Base-by-base conservation (phyloP, 1,140 invertebrate species). In the Drosophila ironensis region DNA sequence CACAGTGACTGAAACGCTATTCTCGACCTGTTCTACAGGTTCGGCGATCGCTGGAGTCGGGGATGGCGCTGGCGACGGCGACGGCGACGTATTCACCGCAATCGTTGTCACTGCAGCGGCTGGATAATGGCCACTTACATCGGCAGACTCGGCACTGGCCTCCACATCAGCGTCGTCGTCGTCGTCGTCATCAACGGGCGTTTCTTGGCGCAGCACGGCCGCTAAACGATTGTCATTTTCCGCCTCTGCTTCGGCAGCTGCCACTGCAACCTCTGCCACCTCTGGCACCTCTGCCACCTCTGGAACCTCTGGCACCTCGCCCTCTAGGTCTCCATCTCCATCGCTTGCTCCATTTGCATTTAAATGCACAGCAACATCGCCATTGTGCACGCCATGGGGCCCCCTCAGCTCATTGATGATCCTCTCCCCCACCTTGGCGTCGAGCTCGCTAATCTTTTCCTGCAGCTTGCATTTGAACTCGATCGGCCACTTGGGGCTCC, bases 401-500 rank as follows among this genome's bases (percentile, higher is more conserved):
- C 50, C 61, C 41, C 74, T 86, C 11, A 89, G 47, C 57, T 89
- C 88, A 51, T 80, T 69, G 47, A 73, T 72, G 35, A 95, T 92
- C 89, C 95, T 95, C 24, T 92, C 92, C 16, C 92, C 93, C 87
- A 96, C 95, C 57, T 92, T 92, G 11, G 93, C 78, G 90, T 96
- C 95, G 27, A 93, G 92, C 75, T 94, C 94, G 42, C 93, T 92
- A 19, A 96, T 93, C 48, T 93, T 93, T 38, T 92, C 91, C 7
- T 95, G 86, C n/a, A 96, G 91, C 48, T 92, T 92, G 22, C 94
- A 92, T 77, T 93, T 94, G 54, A 97, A 94, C 54, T 94, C 93
- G 37, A 93, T 92, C 33, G 92, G 92, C 97, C 97, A 98, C 71
- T 93, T 94, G 47, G 93, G 92, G 81, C 94, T 95, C 97, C 97